These are phyloP conservation scores for Capra hircus DNA, from an alignment of 2,113 vertebrate genomes.

Conservation along the genomic window DNA sequence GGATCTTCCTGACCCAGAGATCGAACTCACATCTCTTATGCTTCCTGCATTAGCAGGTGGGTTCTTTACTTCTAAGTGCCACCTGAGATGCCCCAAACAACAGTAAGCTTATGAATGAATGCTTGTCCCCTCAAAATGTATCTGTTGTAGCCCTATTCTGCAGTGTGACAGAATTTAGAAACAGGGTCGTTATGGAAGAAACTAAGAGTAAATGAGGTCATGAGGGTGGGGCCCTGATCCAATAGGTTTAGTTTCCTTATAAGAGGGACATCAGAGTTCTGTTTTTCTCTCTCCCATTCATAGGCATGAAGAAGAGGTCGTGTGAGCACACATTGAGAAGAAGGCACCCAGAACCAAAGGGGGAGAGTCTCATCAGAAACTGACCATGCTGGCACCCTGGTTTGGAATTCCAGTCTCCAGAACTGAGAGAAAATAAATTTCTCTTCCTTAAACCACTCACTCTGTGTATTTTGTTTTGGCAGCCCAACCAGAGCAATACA, in stretches of 20 bases:
- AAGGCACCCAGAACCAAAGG: not conserved
- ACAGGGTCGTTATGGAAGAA: not conserved
- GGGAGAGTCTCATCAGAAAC: not conserved
- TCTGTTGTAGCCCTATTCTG: not conserved
- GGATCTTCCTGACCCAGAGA: not conserved
- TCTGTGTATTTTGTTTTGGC: not conserved
- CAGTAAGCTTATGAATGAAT: not conserved
- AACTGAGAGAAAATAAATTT: not conserved
- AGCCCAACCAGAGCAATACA: not conserved
- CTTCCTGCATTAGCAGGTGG: not conserved
- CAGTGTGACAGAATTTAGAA: not conserved
- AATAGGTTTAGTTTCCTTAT: not conserved
- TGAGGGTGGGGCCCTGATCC: not conserved
- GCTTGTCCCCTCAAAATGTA: not conserved
- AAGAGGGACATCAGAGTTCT: not conserved
- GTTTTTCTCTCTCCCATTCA: not conserved
- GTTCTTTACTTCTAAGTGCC: not conserved
- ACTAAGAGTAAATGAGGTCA: not conserved
- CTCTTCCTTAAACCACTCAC: not conserved
- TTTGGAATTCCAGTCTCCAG: not conserved
- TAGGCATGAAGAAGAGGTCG: fast-evolving
- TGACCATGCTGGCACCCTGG: not conserved
- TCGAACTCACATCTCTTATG: not conserved
- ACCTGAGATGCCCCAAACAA: not conserved
- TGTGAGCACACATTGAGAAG: not conserved